Conservation (phyloP, 2,113 vertebrate species). For the Limanda limanda region DNA sequence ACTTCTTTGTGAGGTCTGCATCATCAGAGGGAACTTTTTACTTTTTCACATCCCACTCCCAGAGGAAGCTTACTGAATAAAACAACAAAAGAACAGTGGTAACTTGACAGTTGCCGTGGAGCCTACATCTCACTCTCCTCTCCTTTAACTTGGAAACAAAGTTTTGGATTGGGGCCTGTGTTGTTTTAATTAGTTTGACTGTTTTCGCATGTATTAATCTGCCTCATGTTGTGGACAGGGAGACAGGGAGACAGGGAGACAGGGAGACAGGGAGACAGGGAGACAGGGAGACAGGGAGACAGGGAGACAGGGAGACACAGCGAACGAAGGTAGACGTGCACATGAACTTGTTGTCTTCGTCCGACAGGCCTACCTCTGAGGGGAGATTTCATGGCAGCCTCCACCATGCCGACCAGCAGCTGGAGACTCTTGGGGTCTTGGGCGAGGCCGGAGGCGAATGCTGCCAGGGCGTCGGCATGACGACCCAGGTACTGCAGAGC, state of each 20-base stretch:
- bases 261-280: too few relatives aligned
- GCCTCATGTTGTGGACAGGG: neutral
- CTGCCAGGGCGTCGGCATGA: slow-evolving; percentile 96
- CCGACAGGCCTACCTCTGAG: slow-evolving; percentile 87
- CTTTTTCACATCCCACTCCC: slow-evolving; percentile 1
- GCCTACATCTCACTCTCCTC: slow-evolving; percentile 10
- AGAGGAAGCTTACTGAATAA: slow-evolving; percentile 36
- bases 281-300: neutral
- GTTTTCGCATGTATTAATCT: neutral
- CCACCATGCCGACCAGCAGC: slow-evolving; percentile 97
- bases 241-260: neutral
- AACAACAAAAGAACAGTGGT: slow-evolving; percentile 29
- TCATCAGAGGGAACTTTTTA: slow-evolving; percentile 20
- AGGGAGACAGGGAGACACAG: too few relatives aligned
- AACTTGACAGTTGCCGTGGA: slow-evolving; percentile 10
- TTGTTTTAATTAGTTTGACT: neutral
- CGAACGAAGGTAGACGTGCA: neutral
- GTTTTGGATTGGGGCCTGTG: neutral
- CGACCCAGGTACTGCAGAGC: slow-evolving; percentile 98
- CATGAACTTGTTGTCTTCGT: neutral
- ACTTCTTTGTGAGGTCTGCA: slow-evolving; percentile 32
- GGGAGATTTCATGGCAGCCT: slow-evolving; percentile 98
- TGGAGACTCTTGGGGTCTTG: slow-evolving; percentile 98
- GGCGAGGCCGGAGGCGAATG: slow-evolving; percentile 94
- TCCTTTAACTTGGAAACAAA: slow-evolving; percentile 4